phyloP scores from a whole-genome alignment of 2,888 invertebrate species.

The Geotrupes spiniger region DNA sequence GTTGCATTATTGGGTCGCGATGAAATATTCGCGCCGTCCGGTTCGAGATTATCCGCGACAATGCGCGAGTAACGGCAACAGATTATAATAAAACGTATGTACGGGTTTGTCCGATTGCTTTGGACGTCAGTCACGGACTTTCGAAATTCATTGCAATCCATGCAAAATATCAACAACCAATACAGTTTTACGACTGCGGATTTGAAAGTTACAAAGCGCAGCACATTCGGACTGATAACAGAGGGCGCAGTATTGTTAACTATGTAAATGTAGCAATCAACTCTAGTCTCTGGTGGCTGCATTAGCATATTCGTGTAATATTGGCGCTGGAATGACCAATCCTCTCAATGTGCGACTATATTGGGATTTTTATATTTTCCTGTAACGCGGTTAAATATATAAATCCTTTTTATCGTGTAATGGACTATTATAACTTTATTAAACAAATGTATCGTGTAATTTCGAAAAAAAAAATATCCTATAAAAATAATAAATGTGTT shows the following conservation, averaged over 20 bases:
- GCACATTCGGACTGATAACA: conserved; percentile 27
- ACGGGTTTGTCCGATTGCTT: too few relatives aligned
- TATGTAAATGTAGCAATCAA: conserved; percentile 42
- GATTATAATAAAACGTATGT: too few relatives aligned
- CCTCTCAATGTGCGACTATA: conserved; percentile 34
- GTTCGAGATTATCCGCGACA: too few relatives aligned
- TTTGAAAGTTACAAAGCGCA: conserved; percentile 34
- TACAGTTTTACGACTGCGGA: conserved; percentile 31
- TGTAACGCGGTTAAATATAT: too few relatives aligned
- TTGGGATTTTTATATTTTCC: conserved; percentile 21
- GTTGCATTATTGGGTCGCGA: too few relatives aligned
- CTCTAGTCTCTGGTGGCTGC: conserved; percentile 35
- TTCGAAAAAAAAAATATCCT: too few relatives aligned
- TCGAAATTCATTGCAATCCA: conserved; percentile 20
- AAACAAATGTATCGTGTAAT: too few relatives aligned
- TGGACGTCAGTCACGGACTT: not conserved
- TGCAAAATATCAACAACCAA: conserved; percentile 30
- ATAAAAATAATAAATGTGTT: too few relatives aligned
- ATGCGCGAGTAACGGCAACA: too few relatives aligned
- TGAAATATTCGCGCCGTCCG: too few relatives aligned
- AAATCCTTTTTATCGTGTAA: too few relatives aligned
- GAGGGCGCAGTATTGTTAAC: conserved; percentile 35
- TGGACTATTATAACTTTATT: too few relatives aligned
- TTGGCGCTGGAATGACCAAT: conserved; percentile 37
- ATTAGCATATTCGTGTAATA: conserved; percentile 42